Conservation (phyloP, 1,140 invertebrate species). For the Sitobion miscanthi region DNA sequence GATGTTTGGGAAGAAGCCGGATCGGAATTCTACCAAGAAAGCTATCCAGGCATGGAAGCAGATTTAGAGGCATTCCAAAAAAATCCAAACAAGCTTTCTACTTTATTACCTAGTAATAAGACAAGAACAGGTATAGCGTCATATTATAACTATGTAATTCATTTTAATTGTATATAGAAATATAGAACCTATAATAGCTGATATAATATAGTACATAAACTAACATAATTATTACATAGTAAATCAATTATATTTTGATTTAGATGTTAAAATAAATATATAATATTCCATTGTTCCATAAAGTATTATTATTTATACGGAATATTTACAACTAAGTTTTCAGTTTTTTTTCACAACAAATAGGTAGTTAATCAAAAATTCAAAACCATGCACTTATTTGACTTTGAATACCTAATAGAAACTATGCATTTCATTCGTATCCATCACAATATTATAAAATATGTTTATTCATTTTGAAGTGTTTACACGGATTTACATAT, state of each 20-base stretch:
- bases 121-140: slow-evolving; percentile 68
- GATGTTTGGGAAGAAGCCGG: slow-evolving; percentile 84
- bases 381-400: not conserved
- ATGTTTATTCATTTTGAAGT: not conserved
- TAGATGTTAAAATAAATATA: too few relatives aligned
- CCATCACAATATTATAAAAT: not conserved
- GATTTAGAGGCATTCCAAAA: slow-evolving; percentile 72
- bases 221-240: not conserved
- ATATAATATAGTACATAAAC: not conserved
- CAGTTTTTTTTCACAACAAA: too few relatives aligned
- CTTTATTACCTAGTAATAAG: slow-evolving; percentile 78
- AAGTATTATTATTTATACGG: not conserved
- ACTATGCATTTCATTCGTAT: not conserved
- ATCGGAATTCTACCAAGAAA: slow-evolving; percentile 84
- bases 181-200: not conserved
- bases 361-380: not conserved
- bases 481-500: not conserved
- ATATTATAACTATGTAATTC: not conserved
- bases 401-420: not conserved
- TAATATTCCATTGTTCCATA: not conserved
- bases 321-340: too few relatives aligned
- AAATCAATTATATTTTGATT: not conserved
- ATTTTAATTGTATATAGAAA: not conserved
- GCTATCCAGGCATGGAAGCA: slow-evolving; percentile 76
- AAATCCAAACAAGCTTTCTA: slow-evolving; percentile 76